phyloP scores from a whole-genome alignment of 2,113 vertebrate genomes.

The Daubentonia madagascariensis region DNA sequence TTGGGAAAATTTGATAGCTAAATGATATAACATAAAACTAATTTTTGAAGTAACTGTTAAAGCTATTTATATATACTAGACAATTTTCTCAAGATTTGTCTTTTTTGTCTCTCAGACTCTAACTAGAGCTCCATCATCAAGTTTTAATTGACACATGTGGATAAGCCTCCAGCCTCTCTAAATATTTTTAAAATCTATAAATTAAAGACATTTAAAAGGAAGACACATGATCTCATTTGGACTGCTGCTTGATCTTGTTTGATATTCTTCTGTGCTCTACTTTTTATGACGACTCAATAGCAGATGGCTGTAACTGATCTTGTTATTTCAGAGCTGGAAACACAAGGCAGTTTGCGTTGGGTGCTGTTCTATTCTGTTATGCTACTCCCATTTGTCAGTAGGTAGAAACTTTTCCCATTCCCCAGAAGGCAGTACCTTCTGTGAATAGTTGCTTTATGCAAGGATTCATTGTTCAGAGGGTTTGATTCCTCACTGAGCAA shows the following conservation, averaged over 20 bases:
- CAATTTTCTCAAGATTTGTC: constrained; percentile 38
- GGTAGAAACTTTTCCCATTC: constrained; percentile 80
- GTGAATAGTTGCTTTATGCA: constrained; percentile 80
- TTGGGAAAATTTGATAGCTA: not conserved
- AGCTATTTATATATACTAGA: constrained; percentile 23
- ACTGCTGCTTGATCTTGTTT: constrained; percentile 35
- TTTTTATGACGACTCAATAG: constrained; percentile 20
- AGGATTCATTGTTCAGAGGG: constrained; percentile 79
- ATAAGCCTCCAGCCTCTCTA: not conserved
- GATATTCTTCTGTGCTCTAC: not conserved
- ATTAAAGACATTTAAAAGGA: constrained; percentile 40
- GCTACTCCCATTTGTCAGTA: constrained; percentile 73
- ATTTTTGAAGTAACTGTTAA: constrained; percentile 2
- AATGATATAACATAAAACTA: constrained; percentile 9
- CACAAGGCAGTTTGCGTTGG: constrained; percentile 40
- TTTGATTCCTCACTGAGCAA: constrained; percentile 76
- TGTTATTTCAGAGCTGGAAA: constrained; percentile 69
- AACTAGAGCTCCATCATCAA: not conserved
- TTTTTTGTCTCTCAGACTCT: constrained; percentile 45
- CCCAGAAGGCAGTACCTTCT: constrained; percentile 73
- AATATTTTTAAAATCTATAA: constrained; percentile 8
- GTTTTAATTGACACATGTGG: constrained; percentile 6
- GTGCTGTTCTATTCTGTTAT: constrained; percentile 71
- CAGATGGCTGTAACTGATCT: constrained; percentile 64
- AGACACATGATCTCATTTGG: constrained; percentile 4